phyloP scores from a whole-genome alignment of 2,888 invertebrate species.

The Meiosimyza platycephala region DNA sequence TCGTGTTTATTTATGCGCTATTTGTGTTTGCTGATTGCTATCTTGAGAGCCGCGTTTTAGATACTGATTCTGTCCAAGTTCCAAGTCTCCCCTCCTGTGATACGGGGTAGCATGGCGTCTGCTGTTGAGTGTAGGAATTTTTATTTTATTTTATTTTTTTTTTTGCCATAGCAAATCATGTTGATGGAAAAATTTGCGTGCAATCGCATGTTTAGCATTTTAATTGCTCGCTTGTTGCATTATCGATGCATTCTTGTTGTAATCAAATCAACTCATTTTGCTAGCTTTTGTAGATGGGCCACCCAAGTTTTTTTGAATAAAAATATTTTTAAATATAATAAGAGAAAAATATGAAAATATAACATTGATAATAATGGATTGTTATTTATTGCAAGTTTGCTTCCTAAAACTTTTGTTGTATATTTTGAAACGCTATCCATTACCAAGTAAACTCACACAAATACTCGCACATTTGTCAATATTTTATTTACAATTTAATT shows the following conservation, averaged over 20 bases:
- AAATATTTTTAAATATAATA: too few relatives aligned
- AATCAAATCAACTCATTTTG: too few relatives aligned
- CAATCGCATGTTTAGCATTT: slow-evolving; percentile 45
- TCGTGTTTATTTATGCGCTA: slow-evolving; percentile 65
- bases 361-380: too few relatives aligned
- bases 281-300: too few relatives aligned
- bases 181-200: slow-evolving; percentile 41
- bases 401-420: background rate
- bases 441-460: background rate
- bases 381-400: background rate
- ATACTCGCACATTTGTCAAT: background rate
- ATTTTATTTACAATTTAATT: slow-evolving; percentile 8
- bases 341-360: too few relatives aligned
- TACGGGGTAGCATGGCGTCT: too few relatives aligned
- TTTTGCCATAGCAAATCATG: slow-evolving; percentile 22
- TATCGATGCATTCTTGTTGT: too few relatives aligned
- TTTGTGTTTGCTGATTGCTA: slow-evolving; percentile 63
- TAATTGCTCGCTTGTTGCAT: slow-evolving; percentile 40
- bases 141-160: background rate
- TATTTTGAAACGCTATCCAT: background rate
- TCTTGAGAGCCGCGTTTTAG: slow-evolving; percentile 44
- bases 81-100: background rate
- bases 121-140: too few relatives aligned
- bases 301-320: too few relatives aligned
- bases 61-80: slow-evolving; percentile 36